Base-by-base conservation (phyloP, 2,797 vertebrate species). In the Adelosebastes latens region DNA sequence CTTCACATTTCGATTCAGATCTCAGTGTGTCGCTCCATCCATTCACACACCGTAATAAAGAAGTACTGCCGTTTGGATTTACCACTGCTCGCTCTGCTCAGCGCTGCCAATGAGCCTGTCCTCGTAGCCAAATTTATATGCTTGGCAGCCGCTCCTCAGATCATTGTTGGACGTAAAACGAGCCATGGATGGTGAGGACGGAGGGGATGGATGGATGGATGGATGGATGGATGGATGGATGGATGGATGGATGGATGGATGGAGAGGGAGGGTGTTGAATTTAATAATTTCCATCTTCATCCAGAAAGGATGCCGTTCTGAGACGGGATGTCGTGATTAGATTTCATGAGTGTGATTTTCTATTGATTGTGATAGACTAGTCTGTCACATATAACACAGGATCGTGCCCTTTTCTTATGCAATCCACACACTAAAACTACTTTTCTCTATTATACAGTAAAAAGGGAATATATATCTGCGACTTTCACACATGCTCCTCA, bases 151-250 rank as follows among this genome's bases (percentile, higher is more conserved):
- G 2, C 24, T 80, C 69, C 75, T 31, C 72, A 20, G 69, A 87
- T 90, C 87, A 77, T 82, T 72, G 80, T 72, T 80, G 87, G 81
- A 72, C 53, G 81, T 89, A 83, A 89, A 91, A 84, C 75, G 79
- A 84, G 71, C 70, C 59, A 34, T 6, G 72, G 77, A 70, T 59
- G 59, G 63, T 12, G 42, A 55, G 12, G 42, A 46, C 14, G 6
- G 14, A 8, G 16, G 42, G 42, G 42, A 46, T 46, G 42, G 66
- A 46, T 12, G 66, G 63, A 34, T 2, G 18, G 60, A 32, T 27
- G 27, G 31, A 12, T 9, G 16, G 32, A 39, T 9, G 66, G 62
- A 39, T 2, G n/a, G 61, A 36, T 11, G 29, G 13, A 14, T 3
- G 18, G 34, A 36, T 8, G 66, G 63, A 39, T 2, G n/a, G 61